Base-by-base conservation (phyloP, 30 jellyfish, hydroid and myxozoan genomes). In the Pseudorhiza aurosa region DNA sequence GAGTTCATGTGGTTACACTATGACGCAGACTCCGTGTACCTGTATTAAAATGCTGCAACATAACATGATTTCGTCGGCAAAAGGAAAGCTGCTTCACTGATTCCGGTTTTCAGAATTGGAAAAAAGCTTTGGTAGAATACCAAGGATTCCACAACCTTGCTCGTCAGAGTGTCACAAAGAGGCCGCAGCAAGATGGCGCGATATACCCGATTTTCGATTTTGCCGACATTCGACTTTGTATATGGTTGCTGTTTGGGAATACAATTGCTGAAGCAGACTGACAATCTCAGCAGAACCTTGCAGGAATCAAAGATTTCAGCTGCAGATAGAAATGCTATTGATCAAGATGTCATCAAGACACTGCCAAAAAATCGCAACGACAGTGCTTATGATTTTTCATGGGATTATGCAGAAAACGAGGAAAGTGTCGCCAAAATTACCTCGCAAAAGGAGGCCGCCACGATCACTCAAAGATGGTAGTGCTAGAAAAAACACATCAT, bases 391-490 rank as follows among this genome's bases (percentile, higher is more conserved):
- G 85, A 79, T 65, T 29, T 67, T 71, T 79, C 45, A 26, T 79
- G 91, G 85, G 89, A 76, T 26, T 44, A 30, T 25, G 89, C 63
- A 17, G 25, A 50, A 19, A 39, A 79, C n/a, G n/a, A n/a, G n/a
- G n/a, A 76, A 75, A 44, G 83, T 45, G 81, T 59, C 77, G 18
- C 87, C 95, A 42, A 86, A 63, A 76, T 90, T 85, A 25, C 92
- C 96, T 50, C 77, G 87, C 72, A 77, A 77, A 76, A 85, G 85
- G 93, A 85, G 82, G 82, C 62, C 72, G 50, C 87, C 77, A 39
- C 87, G 32, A 74, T 6, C 77, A 21, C 77, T 74, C 68, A 67
- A 53, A 74, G 77, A 51, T 74, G 77, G 77, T 65, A 53, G 77
- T 74, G 77, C 65, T 0, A 58, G n/a, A n/a, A n/a, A n/a, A 72